These are phyloP conservation scores for Blastobasis adustella DNA, from an alignment of 2,888 invertebrate genomes.

Conservation along the genomic window DNA sequence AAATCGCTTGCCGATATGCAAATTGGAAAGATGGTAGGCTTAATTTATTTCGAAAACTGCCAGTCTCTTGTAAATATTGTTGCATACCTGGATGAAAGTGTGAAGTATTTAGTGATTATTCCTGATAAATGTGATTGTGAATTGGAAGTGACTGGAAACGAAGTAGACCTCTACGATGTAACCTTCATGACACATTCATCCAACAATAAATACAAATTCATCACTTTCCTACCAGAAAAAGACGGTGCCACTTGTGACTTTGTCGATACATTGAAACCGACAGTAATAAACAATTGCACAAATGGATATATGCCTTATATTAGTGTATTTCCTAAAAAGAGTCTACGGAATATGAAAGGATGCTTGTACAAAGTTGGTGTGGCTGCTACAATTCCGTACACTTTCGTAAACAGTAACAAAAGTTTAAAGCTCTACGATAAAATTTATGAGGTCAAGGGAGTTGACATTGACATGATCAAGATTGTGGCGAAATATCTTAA, in stretches of 20 bases:
- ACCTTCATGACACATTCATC: conserved; percentile 28
- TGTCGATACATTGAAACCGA: conserved; percentile 14
- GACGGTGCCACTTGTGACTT: conserved; percentile 29
- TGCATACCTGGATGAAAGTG: conserved; percentile 12
- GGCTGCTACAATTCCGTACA: conserved; percentile 37
- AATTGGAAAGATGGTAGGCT: conserved; percentile 14
- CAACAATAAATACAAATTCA: conserved; percentile 14
- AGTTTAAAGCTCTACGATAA: conserved; percentile 30
- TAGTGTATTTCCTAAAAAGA: conserved; percentile 31
- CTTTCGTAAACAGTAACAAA: conserved; percentile 25
- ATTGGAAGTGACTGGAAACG: conserved; percentile 19
- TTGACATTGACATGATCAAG: conserved; percentile 47
- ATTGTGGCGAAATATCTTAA: conserved; percentile 42
- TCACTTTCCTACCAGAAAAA: conserved; percentile 30
- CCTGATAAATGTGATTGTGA: conserved; percentile 11
- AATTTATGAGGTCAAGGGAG: conserved; percentile 29
- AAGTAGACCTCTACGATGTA: conserved; percentile 24
- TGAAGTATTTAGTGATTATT: conserved; percentile 30
- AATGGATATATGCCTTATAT: conserved; percentile 21
- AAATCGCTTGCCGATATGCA: background rate
- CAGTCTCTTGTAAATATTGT: conserved; percentile 14
- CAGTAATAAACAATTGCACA: conserved; percentile 29
- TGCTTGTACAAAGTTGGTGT: conserved; percentile 47
- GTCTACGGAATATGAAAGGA: conserved; percentile 31
- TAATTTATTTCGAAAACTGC: conserved; percentile 24